A percentile compares a stretch with the other conserved stretches of the same genome.
Conservation (phyloP, 2,888 invertebrate genomes). For the Neoaliturus tenellus region DNA sequence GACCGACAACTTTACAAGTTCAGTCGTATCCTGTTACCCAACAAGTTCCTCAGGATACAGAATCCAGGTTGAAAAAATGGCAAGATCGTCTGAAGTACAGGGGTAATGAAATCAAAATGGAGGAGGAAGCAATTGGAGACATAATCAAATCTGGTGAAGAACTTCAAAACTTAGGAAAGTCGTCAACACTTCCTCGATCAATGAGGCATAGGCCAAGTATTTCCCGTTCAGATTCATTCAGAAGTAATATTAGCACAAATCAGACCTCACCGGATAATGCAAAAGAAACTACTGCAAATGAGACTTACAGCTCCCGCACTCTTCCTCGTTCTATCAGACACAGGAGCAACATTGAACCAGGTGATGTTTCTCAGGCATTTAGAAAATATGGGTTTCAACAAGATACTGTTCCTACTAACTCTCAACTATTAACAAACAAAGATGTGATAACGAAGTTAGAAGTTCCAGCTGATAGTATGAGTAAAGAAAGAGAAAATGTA, state of each 20-base stretch:
- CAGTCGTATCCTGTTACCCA: conserved; percentile 75
- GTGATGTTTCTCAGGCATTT: conserved; percentile 70
- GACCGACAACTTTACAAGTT: conserved; percentile 75
- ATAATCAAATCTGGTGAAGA: conserved; percentile 72
- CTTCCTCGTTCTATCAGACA: conserved; percentile 68
- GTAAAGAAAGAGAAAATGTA: conserved; percentile 54
- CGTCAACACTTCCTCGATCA: conserved; percentile 70
- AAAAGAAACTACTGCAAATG: conserved; percentile 63
- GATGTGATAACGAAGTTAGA: neutral
- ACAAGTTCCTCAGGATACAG: conserved; percentile 74
- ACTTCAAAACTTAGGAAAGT: conserved; percentile 73
- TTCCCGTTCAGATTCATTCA: conserved; percentile 77
- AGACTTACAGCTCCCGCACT: conserved; percentile 67
- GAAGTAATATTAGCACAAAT: conserved; percentile 66
- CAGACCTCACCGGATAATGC: conserved; percentile 65
- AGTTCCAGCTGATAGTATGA: neutral
- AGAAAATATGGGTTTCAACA: conserved; percentile 59
- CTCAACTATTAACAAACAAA: neutral
- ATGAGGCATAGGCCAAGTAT: conserved; percentile 80
- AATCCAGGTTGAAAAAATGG: conserved; percentile 80
- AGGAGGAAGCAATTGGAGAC: conserved; percentile 71
- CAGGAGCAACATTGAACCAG: conserved; percentile 73
- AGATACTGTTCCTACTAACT: neutral
- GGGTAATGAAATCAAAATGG: conserved; percentile 64
- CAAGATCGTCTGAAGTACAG: conserved; percentile 79